phyloP scores from a whole-genome alignment of 2,113 vertebrate species.

The Ictalurus punctatus region DNA sequence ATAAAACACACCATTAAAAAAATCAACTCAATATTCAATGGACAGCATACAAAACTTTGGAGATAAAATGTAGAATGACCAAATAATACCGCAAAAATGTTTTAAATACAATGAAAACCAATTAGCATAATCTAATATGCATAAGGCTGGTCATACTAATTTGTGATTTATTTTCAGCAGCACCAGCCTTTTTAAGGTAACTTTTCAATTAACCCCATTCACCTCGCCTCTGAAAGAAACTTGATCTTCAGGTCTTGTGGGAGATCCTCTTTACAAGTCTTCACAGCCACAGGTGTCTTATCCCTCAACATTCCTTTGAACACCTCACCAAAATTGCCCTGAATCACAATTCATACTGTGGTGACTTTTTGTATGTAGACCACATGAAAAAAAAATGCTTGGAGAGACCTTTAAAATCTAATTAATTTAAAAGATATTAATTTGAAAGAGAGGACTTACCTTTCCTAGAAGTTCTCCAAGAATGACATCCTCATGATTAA shows the following conservation, averaged over 20 bases:
- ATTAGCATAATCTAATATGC: not conserved
- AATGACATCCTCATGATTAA: constrained; percentile 92
- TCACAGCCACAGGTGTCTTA: constrained; percentile 90
- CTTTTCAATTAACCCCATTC: constrained; percentile 30
- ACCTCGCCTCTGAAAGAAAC: constrained; percentile 96
- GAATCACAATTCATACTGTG: not conserved
- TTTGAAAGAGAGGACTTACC: constrained; percentile 70
- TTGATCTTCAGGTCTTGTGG: constrained; percentile 95
- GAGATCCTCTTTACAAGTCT: constrained; percentile 98
- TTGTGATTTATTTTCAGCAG: not conserved
- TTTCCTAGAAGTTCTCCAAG: constrained; percentile 92
- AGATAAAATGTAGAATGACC: not conserved
- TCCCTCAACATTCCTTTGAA: constrained; percentile 92
- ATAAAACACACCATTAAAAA: constrained; percentile 43
- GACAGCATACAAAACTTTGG: not conserved
- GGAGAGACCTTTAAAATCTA: not conserved
- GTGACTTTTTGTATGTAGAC: not conserved
- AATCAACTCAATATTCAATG: not conserved
- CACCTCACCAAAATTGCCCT: constrained; percentile 97
- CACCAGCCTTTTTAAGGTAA: not conserved
- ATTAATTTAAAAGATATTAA: not conserved
- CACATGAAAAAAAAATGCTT: constrained; percentile 12
- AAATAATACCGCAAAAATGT: not conserved
- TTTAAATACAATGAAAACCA: not conserved
- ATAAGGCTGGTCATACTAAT: not conserved